Base-by-base conservation (phyloP, 2,888 invertebrate genomes). In the Spisula solida region DNA sequence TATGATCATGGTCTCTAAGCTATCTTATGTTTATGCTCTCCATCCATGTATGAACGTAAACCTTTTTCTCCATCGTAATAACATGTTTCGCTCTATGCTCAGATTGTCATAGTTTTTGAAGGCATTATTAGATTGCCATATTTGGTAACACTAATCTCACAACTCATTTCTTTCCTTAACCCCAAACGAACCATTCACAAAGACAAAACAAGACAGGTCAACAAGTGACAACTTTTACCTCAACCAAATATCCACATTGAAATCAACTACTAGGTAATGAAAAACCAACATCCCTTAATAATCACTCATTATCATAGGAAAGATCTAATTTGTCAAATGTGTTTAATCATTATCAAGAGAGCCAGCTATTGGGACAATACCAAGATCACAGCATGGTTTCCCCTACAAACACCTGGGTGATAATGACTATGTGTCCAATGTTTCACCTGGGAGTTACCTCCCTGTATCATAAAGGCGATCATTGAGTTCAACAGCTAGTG, bases 361-460 rank as follows among this genome's bases (percentile, higher is more conserved):
- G 8, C 16, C n/a, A 55, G 78, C n/a, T 56, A n/a, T 70, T 55
- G 78, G 85, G 55, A 78, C 56, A 85, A 55, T 56, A 31, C 51
- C 25, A 29, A 51, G 47, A 75, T 82, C 47, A 48, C 87, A 83
- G 47, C 18, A 56, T 66, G 66, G 81, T 88, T 25, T 16, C 88
- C 41, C 41, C 47, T 31, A 60, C 84, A 29, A 41, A 88, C 84
- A 88, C 84, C 88, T 88, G 88, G 83, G 84, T 70, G 55, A 80
- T 88, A 88, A 88, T 88, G 51, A 88, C 84, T 84, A 88, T 84
- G 84, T 88, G 88, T 84, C 84, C 75, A 75, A 41, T 29, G 31
- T 51, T 25, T 88, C 84, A 70, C 84, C 88, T 81, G 55, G n/a
- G 84, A 84, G 84, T 88, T 88, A 88, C 88, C 88, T 84, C 66